These are phyloP conservation scores for Heteronetta atricapilla DNA, from an alignment of 2,113 vertebrate species.

Conservation along the genomic window DNA sequence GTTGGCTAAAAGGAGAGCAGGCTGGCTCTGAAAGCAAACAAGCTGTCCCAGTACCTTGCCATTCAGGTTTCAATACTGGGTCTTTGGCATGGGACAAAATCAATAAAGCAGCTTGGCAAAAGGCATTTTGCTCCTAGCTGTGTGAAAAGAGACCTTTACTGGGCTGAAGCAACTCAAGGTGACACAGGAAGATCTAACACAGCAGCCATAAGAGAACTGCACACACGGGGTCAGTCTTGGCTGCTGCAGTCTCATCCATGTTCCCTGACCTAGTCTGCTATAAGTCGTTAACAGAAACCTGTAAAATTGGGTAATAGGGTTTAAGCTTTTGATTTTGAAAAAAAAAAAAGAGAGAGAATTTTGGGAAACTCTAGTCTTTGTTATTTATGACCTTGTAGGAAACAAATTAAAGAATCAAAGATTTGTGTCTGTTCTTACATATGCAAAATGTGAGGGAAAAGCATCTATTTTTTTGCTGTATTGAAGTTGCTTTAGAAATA, in stretches of 20 bases:
- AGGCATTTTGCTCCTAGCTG: not conserved
- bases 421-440: not conserved
- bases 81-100: not conserved
- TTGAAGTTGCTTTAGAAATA: not conserved
- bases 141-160: not conserved
- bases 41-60: not conserved
- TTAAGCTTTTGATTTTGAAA: not conserved
- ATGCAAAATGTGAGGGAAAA: not conserved
- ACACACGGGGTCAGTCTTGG: accelerated
- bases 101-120: not conserved
- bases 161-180: not conserved
- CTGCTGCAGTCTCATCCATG: accelerated
- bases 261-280: not conserved
- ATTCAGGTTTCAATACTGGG: not conserved
- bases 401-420: not conserved
- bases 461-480: not conserved
- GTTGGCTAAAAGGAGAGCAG: not conserved
- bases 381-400: not conserved
- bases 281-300: not conserved
- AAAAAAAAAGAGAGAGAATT: not conserved
- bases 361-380: not conserved
- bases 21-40: not conserved
- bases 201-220: not conserved
- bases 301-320: not conserved
- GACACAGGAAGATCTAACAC: not conserved